Base-by-base conservation (phyloP, 2,888 invertebrate genomes). In the Acanthococcus lagerstroemiae region DNA sequence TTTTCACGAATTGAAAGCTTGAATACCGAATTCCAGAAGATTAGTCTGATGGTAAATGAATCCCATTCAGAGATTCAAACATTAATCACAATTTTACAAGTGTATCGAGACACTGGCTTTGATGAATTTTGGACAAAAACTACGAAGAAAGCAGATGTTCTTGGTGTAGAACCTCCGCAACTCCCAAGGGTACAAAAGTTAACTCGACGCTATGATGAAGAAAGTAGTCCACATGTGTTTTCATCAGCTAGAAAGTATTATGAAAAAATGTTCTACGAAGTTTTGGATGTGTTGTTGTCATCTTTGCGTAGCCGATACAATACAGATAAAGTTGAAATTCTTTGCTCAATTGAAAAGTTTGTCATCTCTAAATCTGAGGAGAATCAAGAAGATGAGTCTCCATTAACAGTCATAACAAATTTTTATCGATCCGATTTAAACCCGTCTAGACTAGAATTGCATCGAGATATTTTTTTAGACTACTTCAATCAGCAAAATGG, bases 381-480 rank as follows among this genome's bases (percentile, higher is more conserved):
- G n/a, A n/a, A n/a, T n/a, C n/a, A 50, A 50, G 30, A 27, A 30
- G 37, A 48, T 50, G 52, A 52, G 17, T 61, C 50, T 52, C 50
- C 30, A 48, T 46, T 61, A n/a, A 61, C 12, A 26, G 50, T 48
- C 24, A 50, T 27, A 52, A 52, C 37, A 24, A 50, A 61, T 30
- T 37, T 37, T 37, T 37, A 37, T 12, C 37, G 15, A 37, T 9
- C 37, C 7, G 37, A 37, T 37, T 37, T 37, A 37, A 12, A 37
- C 12, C 7, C 37, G 15, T 37, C 37, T 9, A 37, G 37, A 37
- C 37, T 37, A 37, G 37, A 52, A 52, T 17, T 30, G 50, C 30
- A 48, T 25, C 48, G 22, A 61, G 52, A 52, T 61, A 30, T 46
- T n/a, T 61, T 61, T 4, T 61, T 61, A 52, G 21, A 30, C 30